A percentile compares a stretch with the other conserved stretches of the same genome.
Evolutionary conservation across 2,888 invertebrate species (phyloP).

Genomic region (Tachina grossa): DNA sequence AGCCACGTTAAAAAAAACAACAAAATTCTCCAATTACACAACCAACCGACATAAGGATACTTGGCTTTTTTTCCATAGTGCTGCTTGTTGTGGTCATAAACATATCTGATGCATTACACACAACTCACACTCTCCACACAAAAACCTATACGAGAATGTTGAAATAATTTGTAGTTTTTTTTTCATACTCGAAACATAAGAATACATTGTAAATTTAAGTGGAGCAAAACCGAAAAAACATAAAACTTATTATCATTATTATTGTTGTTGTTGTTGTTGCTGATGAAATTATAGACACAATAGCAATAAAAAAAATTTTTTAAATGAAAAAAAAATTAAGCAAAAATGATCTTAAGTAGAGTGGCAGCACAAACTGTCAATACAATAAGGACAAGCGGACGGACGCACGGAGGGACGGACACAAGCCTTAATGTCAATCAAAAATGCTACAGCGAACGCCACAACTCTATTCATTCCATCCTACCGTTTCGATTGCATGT

Average conservation of each 20-base stretch:
- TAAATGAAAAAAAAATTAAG: neutral
- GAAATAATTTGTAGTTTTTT: constrained; percentile 32
- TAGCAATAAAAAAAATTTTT: neutral
- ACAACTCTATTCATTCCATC: neutral
- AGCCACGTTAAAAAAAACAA: constrained; percentile 35
- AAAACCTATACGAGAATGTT: constrained; percentile 39
- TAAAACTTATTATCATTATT: constrained; percentile 28
- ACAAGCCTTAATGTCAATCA: constrained; percentile 67
- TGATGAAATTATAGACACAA: constrained; percentile 54
- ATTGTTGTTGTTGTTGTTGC: constrained; percentile 9
- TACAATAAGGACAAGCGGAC: constrained; percentile 32
- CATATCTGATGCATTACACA: constrained; percentile 40
- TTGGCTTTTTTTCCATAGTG: constrained; percentile 24
- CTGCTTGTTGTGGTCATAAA: constrained; percentile 57
- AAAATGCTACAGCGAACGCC: constrained; percentile 42
- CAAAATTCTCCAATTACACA: constrained; percentile 68
- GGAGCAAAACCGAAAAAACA: constrained; percentile 65
- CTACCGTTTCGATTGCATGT: constrained; percentile 64
- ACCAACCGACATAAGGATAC: constrained; percentile 64
- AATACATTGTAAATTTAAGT: constrained; percentile 65
- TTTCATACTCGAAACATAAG: constrained; percentile 16
- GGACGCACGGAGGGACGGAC: neutral
- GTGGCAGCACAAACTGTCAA: constrained; percentile 46
- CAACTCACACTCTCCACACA: constrained; percentile 19
- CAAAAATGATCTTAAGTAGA: constrained; percentile 9